These are phyloP conservation scores for Cheilinus undulatus DNA, from an alignment of 2,113 vertebrate genomes.

Conservation along the genomic window DNA sequence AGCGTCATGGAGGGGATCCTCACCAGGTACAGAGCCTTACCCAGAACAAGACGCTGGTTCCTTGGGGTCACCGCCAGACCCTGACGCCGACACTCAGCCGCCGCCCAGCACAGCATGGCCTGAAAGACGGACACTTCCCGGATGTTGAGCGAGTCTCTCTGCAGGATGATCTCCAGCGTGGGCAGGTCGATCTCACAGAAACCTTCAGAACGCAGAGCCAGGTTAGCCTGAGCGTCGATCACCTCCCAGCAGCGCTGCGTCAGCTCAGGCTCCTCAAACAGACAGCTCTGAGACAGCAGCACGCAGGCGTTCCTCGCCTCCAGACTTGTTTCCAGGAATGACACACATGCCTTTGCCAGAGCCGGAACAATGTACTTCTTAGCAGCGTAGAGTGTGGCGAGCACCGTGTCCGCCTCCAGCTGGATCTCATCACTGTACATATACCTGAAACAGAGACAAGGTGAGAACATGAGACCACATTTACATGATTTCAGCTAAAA, in stretches of 20 bases:
- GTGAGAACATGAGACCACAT: no score
- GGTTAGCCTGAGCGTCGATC: slow-evolving; percentile 94
- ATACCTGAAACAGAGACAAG: slow-evolving; percentile 83
- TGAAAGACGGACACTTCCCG: slow-evolving; percentile 92
- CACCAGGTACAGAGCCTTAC: slow-evolving; percentile 90
- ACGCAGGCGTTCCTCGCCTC: slow-evolving; percentile 95
- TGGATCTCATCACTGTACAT: slow-evolving; percentile 97
- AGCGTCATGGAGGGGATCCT: slow-evolving; percentile 93
- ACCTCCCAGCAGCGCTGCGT: slow-evolving; percentile 97
- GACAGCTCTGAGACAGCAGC: slow-evolving; percentile 93
- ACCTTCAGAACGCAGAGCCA: slow-evolving; percentile 91
- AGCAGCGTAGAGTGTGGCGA: slow-evolving; percentile 93
- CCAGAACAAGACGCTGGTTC: slow-evolving; percentile 90
- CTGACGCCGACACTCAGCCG: slow-evolving; percentile 91
- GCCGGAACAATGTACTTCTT: slow-evolving; percentile 97
- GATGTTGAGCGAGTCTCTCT: slow-evolving; percentile 91
- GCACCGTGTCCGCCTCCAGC: slow-evolving; percentile 93
- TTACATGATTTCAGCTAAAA: no score
- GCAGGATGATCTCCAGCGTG: slow-evolving; percentile 92
- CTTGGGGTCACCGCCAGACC: slow-evolving; percentile 83
- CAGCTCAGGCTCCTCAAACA: slow-evolving; percentile 95
- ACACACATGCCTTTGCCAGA: slow-evolving; percentile 92
- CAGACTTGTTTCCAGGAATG: slow-evolving; percentile 94
- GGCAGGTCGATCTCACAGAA: slow-evolving; percentile 94
- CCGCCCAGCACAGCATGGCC: slow-evolving; percentile 90